Base-by-base conservation (phyloP, 2,888 invertebrate genomes). In the Gastrophysa polygoni region DNA sequence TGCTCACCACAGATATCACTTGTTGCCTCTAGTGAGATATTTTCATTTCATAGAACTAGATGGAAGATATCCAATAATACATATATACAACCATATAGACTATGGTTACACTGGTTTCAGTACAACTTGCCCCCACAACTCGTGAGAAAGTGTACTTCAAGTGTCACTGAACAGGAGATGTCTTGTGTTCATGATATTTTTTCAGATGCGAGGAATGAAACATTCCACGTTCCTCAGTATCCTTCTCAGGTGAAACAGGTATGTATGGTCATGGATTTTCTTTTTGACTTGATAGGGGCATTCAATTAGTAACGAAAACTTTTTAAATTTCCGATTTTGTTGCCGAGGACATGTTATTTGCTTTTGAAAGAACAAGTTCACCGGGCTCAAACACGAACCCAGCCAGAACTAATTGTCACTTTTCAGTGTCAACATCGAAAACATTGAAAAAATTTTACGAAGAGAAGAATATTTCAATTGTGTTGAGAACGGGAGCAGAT, bases 81-180 rank as follows among this genome's bases (percentile, higher is more conserved):
- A 3, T 24, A 5, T 24, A 5, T 5, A 5, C 7, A 24, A 24
- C 7, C 7, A 24, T 24, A 5, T 2, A 2, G 6, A 10, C 1
- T 32, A 32, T 32, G 29, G 28, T 86, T 87, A 68, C 60, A 87
- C 1, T 68, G 83, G 0, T 86, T 87, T 61, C 18, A 48, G 48
- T 24, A 21, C 5, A 48, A 21, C 49, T 49, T 28, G 28, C 49
- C 49, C 28, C 49, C 28, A 16, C 14, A 49, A 18, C 24, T 28
- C 49, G 7, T 49, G 49, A 24, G 49, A n/a, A 49, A 1, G 28
- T 49, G 3, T 11, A 28, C 7, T 6, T 6, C 16, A 18, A 17
- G 4, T 38, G n/a, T 44, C 44, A 44, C 44, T 44, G 44, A 44
- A 17, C 7, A 44, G 4, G 44, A 44, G 44, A 16, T 44, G 44